phyloP scores from a whole-genome alignment of 2,113 vertebrate genomes.

The Oreamnos americanus region DNA sequence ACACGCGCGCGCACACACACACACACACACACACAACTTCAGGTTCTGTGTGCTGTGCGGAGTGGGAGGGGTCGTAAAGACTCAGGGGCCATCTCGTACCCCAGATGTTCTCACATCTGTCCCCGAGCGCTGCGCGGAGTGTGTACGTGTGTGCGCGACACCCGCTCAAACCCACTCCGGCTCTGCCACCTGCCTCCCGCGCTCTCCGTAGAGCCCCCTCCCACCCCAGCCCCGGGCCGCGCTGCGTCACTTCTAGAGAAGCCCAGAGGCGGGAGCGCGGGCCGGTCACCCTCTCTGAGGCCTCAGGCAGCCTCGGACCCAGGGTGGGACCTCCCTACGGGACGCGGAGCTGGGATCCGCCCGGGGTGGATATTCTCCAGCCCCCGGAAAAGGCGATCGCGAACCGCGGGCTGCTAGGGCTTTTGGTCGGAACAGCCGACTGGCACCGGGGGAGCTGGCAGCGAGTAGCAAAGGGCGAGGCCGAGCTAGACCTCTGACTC shows the following conservation, averaged over 20 bases:
- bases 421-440: neutral
- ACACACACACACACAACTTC: conserved; percentile 19
- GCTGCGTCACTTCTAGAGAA: conserved; percentile 53
- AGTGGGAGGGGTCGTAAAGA: conserved; percentile 6
- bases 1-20: neutral
- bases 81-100: neutral
- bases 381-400: neutral
- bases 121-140: conserved; percentile 26
- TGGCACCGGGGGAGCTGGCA: neutral
- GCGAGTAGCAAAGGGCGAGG: conserved; percentile 60
- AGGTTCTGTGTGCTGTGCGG: neutral
- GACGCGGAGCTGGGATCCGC: neutral
- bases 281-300: neutral
- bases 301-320: neutral
- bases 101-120: conserved; percentile 72
- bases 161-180: conserved; percentile 37
- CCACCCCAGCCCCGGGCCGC: neutral
- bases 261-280: neutral
- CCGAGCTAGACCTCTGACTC: conserved; percentile 67
- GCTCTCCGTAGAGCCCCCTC: conserved; percentile 60
- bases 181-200: conserved; percentile 67
- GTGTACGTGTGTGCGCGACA: neutral
- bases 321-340: neutral
- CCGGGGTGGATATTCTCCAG: neutral
- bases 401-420: neutral